Evolutionary conservation across 2,113 vertebrate species (phyloP).

Genomic region (Nothocercus julius): DNA sequence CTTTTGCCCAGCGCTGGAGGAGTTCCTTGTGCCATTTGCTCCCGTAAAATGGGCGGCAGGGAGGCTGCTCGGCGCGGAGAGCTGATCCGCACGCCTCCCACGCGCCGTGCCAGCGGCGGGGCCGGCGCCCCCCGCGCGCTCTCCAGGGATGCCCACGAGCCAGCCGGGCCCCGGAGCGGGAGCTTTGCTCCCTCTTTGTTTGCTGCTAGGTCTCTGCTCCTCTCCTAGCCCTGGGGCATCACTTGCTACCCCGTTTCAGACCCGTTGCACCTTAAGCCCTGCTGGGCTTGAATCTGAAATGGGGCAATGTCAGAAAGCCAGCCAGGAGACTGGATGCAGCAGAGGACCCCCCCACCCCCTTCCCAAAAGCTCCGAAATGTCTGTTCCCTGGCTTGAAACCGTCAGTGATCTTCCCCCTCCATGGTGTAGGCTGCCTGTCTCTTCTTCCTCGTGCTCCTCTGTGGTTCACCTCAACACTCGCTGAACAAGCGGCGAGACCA

Average conservation of each 20-base stretch:
- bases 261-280: slow-evolving; percentile 62
- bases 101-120: neutral
- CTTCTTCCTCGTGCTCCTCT: neutral
- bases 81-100: neutral
- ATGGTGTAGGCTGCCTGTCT: neutral
- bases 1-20: neutral
- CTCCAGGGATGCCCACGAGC: rapidly evolving
- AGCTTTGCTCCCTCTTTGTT: neutral
- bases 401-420: neutral
- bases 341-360: neutral
- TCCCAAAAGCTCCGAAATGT: neutral
- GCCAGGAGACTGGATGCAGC: slow-evolving; percentile 38
- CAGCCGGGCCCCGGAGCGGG: neutral
- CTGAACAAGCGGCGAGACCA: slow-evolving; percentile 26
- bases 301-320: slow-evolving; percentile 38
- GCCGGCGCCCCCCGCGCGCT: neutral
- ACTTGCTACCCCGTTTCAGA: slow-evolving; percentile 56
- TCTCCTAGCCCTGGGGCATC: slow-evolving; percentile 16
- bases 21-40: neutral
- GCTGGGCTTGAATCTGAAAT: slow-evolving; percentile 54
- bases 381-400: neutral
- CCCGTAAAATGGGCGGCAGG: neutral
- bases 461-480: neutral
- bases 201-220: slow-evolving; percentile 67
- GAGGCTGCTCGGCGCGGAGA: slow-evolving; percentile 6